Percentiles rank a stretch among this genome's conserved stretches.
These are phyloP conservation scores for Cryptotis parvus DNA, from an alignment of 2,113 vertebrate species.

Conservation along the genomic window DNA sequence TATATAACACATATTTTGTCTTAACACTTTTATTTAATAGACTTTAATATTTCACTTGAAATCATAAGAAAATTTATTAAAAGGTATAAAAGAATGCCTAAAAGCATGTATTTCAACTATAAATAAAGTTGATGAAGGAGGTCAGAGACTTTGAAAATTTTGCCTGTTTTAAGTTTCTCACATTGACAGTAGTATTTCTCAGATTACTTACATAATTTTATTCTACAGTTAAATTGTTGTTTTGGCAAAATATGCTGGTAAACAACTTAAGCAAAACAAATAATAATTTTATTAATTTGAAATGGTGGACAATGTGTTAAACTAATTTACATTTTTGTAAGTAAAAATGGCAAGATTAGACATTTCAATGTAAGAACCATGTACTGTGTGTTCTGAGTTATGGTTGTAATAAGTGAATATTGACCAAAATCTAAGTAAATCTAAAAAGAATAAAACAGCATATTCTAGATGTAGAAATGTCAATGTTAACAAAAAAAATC, in stretches of 20 bases:
- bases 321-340: not conserved
- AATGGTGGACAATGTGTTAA: not conserved
- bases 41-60: conserved; percentile 25
- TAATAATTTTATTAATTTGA: not conserved
- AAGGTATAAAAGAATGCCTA: not conserved
- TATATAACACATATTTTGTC: not conserved
- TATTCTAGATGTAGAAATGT: not conserved
- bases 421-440: not conserved
- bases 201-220: conserved; percentile 11
- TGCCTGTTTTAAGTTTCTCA: not conserved
- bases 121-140: not conserved
- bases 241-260: conserved; percentile 1
- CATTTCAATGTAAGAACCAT: not conserved
- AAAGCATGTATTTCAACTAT: conserved; percentile 32
- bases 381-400: not conserved
- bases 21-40: not conserved
- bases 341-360: not conserved
- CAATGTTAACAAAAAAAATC: not conserved
- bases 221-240: not conserved
- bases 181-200: not conserved
- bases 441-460: not conserved
- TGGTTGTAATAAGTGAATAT: not conserved
- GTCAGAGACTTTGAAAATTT: not conserved
- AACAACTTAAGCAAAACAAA: not conserved
- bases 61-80: not conserved